Conservation (phyloP, 1,140 invertebrate genomes). For the Bombus pyrosoma region DNA sequence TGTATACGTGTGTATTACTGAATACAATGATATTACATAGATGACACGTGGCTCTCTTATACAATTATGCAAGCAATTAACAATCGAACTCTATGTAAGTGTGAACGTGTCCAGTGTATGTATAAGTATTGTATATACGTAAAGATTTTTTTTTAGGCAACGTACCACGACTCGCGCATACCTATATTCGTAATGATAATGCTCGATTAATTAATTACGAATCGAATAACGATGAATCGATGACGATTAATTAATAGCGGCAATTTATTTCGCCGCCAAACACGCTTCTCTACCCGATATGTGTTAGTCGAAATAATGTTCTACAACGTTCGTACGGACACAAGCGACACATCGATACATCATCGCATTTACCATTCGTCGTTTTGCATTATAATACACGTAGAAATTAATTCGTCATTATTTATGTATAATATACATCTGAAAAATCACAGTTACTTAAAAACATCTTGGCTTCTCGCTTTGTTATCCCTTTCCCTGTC, state of each 20-base stretch:
- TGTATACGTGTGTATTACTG: constrained; percentile 8
- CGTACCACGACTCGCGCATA: constrained; percentile 43
- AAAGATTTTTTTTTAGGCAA: constrained; percentile 36
- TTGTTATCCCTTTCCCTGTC: neutral
- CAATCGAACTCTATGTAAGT: constrained; percentile 49
- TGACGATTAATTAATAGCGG: constrained; percentile 49
- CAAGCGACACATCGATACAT: constrained; percentile 76
- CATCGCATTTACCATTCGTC: constrained; percentile 33
- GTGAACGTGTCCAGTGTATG: neutral
- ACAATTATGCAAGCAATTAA: constrained; percentile 57
- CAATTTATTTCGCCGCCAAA: constrained; percentile 30
- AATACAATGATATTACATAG: constrained; percentile 40
- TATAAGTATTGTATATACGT: neutral
- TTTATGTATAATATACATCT: constrained; percentile 76
- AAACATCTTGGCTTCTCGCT: constrained; percentile 63
- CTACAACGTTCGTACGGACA: constrained; percentile 72
- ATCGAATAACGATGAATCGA: constrained; percentile 32
- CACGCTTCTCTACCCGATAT: constrained; percentile 73
- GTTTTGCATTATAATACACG: constrained; percentile 70
- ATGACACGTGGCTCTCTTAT: constrained; percentile 43
- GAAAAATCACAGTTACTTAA: constrained; percentile 81
- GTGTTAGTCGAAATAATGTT: constrained; percentile 75
- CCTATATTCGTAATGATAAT: constrained; percentile 43
- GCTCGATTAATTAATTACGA: constrained; percentile 42
- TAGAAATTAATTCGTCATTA: constrained; percentile 75